Evolutionary conservation across 30 jellyfish, hydroid and myxozoan genomes (phyloP).

Genomic region (Rhopilema esculentum): DNA sequence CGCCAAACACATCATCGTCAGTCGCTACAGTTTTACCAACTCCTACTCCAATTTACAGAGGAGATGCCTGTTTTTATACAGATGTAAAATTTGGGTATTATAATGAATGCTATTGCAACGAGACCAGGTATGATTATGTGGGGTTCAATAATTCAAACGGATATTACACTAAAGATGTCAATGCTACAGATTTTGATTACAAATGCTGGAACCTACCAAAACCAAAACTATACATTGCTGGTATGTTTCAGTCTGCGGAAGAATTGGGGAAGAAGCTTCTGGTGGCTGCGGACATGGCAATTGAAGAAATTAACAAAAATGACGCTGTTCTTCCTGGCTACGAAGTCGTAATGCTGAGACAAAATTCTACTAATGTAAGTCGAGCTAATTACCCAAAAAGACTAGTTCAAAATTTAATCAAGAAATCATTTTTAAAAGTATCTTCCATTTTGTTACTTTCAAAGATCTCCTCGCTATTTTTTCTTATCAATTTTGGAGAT

Average conservation of each 20-base stretch:
- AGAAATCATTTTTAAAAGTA: too few species aligned
- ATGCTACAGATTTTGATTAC: slow-evolving; percentile 25
- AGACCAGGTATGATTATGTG: slow-evolving; percentile 31
- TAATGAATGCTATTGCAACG: slow-evolving; percentile 66
- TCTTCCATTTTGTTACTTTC: too few species aligned
- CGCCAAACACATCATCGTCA: neutral
- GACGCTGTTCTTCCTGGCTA: slow-evolving; percentile 39
- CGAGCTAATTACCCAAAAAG: too few species aligned
- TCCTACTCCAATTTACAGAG: slow-evolving; percentile 36
- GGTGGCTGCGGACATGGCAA: slow-evolving; percentile 74
- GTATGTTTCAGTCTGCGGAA: slow-evolving; percentile 37
- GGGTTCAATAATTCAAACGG: slow-evolving; percentile 56
- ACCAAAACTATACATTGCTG: slow-evolving; percentile 73
- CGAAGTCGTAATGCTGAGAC: slow-evolving; percentile 38
- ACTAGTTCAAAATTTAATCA: too few species aligned
- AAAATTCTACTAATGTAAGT: slow-evolving; percentile 66
- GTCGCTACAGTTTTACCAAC: slow-evolving; percentile 18
- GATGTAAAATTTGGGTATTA: slow-evolving; percentile 32
- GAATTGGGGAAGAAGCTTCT: slow-evolving; percentile 28
- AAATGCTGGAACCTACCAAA: slow-evolving; percentile 69
- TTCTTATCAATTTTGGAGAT: too few species aligned
- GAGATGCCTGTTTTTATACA: slow-evolving; percentile 28
- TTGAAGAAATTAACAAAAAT: slow-evolving; percentile 63
- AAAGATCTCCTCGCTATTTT: too few species aligned
- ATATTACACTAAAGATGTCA: slow-evolving; percentile 13